Base-by-base conservation (phyloP, 2,113 vertebrate genomes). In the Proterorhinus semilunaris region DNA sequence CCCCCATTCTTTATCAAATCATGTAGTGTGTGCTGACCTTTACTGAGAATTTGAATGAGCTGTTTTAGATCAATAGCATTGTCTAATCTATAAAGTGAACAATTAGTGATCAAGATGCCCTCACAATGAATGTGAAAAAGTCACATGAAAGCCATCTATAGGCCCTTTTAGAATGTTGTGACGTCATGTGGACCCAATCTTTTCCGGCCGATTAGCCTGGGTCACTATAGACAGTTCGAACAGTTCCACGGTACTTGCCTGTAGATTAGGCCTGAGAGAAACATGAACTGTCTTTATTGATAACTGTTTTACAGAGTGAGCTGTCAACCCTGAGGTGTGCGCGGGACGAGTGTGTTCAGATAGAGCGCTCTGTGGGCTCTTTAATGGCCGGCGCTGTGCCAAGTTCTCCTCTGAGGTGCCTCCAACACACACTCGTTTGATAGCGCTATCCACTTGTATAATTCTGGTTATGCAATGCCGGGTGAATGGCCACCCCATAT, bases 381-480 rank as follows among this genome's bases (percentile, higher is more conserved):
- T 77, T 83, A 81, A 84, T 83, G 66, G 76, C 65, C 50, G 74
- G 73, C 80, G 58, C 8, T 65, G 67, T 79, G 83, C 86, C 83
- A 89, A 80, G 74, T 82, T 81, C 27, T 36, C 73, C 72, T 70
- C 79, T 79, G 83, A 46, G 75, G 71, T 72, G 61, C 63, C 79
- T 83, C 82, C 75, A 82, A 66, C 68, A 72, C 77, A 69, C 76
- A 79, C 79, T 74, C 72, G 71, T 79, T 73, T 65, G 75, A 87
- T 81, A 76, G 82, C 84, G 79, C 72, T 80, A 68, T 74, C 83
- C 82, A 79, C 86, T 87, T 89, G 86, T 88, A 85, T 90, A 86
- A 87, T 83, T 85, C 71, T 70, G 71, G 83, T 91, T 90, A 89
- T 81, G 89, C 86, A 90, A 90, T 83, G 67, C 57, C 62, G 69